Percentiles rank a stretch among this genome's conserved stretches.
Conservation (phyloP, 2,888 invertebrate genomes). For the Phortica magna region DNA sequence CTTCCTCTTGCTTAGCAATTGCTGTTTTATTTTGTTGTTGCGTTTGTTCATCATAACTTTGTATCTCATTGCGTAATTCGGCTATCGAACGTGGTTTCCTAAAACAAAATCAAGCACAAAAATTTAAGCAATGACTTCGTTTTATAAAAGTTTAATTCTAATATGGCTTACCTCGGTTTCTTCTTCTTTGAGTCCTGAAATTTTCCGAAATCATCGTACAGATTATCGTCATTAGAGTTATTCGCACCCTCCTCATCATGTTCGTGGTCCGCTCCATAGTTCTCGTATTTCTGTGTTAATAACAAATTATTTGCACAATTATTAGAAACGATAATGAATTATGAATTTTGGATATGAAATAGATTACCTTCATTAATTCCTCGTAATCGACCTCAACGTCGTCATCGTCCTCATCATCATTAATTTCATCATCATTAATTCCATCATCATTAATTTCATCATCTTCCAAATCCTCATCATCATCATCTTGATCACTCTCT, state of each 20-base stretch:
- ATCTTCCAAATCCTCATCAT: slow-evolving; percentile 35
- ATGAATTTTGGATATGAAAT: slow-evolving; percentile 25
- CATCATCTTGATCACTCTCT: slow-evolving; percentile 51
- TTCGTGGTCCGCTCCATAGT: slow-evolving; percentile 41
- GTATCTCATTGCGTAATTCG: slow-evolving; percentile 68
- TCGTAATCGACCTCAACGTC: slow-evolving; percentile 44
- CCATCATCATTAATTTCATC: slow-evolving; percentile 39
- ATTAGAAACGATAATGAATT: not conserved
- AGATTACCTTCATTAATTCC: slow-evolving; percentile 50
- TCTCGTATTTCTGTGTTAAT: slow-evolving; percentile 37
- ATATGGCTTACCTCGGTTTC: slow-evolving; percentile 58
- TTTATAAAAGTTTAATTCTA: not conserved
- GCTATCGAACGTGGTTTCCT: slow-evolving; percentile 77
- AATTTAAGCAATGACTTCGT: not conserved
- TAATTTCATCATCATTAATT: slow-evolving; percentile 40
- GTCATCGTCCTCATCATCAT: slow-evolving; percentile 47
- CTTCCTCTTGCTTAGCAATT: slow-evolving; percentile 40
- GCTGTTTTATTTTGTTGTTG: slow-evolving; percentile 54
- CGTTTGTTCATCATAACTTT: slow-evolving; percentile 68
- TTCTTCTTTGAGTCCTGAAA: slow-evolving; percentile 64
- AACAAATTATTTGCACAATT: slow-evolving; percentile 9
- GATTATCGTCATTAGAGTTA: slow-evolving; percentile 63
- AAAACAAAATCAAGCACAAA: not conserved
- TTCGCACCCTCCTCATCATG: slow-evolving; percentile 45
- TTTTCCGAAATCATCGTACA: slow-evolving; percentile 70